Conservation (phyloP, 2,797 vertebrate genomes). For the Schizothorax lantsangensis region DNA sequence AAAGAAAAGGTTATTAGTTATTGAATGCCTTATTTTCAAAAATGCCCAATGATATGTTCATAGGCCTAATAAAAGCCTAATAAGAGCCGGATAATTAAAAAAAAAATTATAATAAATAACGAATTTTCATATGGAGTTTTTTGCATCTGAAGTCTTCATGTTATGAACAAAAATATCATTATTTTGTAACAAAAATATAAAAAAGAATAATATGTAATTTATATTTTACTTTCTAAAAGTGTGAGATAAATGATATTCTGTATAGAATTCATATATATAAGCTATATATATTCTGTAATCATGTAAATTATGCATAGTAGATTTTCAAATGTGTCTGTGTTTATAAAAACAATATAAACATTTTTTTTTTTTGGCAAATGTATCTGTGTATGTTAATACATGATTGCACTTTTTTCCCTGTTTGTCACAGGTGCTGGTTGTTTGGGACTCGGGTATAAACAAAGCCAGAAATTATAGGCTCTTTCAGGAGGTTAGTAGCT, state of each 20-base stretch:
- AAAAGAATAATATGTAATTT: neutral
- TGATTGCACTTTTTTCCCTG: slow-evolving; percentile 15
- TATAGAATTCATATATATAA: neutral
- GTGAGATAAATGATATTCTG: neutral
- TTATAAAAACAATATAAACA: too few species aligned
- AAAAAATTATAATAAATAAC: neutral
- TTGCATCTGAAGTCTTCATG: neutral
- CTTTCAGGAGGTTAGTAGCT: slow-evolving; percentile 87
- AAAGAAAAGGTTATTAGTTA: neutral
- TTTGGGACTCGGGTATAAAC: slow-evolving; percentile 86
- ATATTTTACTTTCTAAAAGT: neutral
- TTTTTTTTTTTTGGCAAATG: neutral
- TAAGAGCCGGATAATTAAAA: neutral
- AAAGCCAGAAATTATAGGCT: slow-evolving; percentile 95
- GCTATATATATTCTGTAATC: too few species aligned
- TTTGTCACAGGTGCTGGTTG: slow-evolving; percentile 87
- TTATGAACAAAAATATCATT: neutral
- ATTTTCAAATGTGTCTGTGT: too few species aligned
- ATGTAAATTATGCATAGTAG: too few species aligned
- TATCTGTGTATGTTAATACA: neutral
- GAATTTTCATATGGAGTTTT: neutral
- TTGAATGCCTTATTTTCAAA: too few species aligned
- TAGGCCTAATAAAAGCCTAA: too few species aligned
- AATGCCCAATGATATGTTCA: too few species aligned
- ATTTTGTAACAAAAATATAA: neutral